Evolutionary conservation across 2,797 vertebrate genomes (phyloP).

Genomic region (Spinibarbus caldwelli): DNA sequence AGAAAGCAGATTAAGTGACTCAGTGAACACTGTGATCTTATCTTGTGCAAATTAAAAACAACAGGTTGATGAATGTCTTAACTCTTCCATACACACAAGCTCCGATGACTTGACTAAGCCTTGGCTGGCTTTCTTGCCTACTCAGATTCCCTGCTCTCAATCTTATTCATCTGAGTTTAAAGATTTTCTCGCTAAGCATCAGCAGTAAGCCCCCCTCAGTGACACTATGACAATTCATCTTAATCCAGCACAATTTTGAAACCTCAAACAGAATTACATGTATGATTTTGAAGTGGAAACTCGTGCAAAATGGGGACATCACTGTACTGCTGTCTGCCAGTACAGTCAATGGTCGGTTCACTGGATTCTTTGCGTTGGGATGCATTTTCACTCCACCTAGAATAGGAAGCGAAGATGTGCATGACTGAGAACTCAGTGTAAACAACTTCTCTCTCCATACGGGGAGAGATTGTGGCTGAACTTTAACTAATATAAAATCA

Average conservation of each 20-base stretch:
- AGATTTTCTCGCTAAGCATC: constrained; percentile 33
- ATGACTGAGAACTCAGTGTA: constrained; percentile 36
- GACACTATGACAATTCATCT: constrained; percentile 41
- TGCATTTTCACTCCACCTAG: constrained; percentile 39
- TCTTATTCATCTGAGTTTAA: constrained; percentile 28
- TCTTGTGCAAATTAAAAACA: constrained; percentile 47
- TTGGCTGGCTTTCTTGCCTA: constrained; percentile 24
- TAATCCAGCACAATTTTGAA: constrained; percentile 24
- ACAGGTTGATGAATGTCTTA: constrained; percentile 40
- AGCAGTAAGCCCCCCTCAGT: constrained; percentile 22
- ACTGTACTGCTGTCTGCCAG: not conserved
- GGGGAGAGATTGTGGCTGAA: not conserved
- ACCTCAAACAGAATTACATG: constrained; percentile 40
- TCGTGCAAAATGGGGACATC: not conserved
- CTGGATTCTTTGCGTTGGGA: constrained; percentile 3
- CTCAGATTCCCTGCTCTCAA: constrained; percentile 37
- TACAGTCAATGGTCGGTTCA: not conserved
- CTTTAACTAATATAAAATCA: not conserved
- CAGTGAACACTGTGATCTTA: constrained; percentile 27
- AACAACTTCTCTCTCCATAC: constrained; percentile 21
- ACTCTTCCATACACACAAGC: constrained; percentile 3
- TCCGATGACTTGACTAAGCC: constrained; percentile 10
- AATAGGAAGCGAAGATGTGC: constrained; percentile 44
- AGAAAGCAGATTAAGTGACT: constrained; percentile 19
- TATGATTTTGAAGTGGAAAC: constrained; percentile 1